Evolutionary conservation across 2,113 vertebrate species (phyloP).

Genomic region (Chunga burmeisteri): DNA sequence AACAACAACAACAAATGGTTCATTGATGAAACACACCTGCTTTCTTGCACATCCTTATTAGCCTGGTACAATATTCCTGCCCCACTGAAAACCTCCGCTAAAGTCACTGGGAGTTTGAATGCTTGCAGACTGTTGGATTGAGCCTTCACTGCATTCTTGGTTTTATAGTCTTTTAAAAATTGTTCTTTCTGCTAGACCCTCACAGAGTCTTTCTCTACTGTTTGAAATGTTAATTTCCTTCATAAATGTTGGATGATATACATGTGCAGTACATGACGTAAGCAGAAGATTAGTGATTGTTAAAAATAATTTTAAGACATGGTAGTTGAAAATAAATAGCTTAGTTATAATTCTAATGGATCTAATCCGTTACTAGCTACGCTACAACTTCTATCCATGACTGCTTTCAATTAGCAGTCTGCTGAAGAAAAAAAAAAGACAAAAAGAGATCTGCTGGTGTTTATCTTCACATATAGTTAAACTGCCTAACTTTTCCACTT

Average conservation of each 20-base stretch:
- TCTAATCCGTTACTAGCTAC: not conserved
- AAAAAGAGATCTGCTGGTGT: not conserved
- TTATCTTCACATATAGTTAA: not conserved
- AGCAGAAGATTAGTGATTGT: not conserved
- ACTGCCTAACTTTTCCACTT: not conserved
- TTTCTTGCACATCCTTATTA: not conserved
- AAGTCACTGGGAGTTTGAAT: not conserved
- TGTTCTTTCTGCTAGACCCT: not conserved
- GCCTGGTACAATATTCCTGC: not conserved
- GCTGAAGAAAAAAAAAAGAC: not conserved
- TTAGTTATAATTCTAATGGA: not conserved
- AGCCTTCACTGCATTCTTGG: not conserved
- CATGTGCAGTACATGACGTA: not conserved
- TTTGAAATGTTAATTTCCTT: not conserved
- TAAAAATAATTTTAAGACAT: not conserved
- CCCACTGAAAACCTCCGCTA: not conserved
- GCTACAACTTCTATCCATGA: not conserved
- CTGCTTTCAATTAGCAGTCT: not conserved
- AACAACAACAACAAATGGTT: not conserved
- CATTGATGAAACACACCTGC: not conserved
- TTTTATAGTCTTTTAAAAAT: not conserved
- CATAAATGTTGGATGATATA: not conserved
- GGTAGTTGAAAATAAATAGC: not conserved
- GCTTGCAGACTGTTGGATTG: not conserved
- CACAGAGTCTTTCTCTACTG: not conserved